Conservation (phyloP, 2,113 vertebrate genomes). For the Notechis scutatus region DNA sequence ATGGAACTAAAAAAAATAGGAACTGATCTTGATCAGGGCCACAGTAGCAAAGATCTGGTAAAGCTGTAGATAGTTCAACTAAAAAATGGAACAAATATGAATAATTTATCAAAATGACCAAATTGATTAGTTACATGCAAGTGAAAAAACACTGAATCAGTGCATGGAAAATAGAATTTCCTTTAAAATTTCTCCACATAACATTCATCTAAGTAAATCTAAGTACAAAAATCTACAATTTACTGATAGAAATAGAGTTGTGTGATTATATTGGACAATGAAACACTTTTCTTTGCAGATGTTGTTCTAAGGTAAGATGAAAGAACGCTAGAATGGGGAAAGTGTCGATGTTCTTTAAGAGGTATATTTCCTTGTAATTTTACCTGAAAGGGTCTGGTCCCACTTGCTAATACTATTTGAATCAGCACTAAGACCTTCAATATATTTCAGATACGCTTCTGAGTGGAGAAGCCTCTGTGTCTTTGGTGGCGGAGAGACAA, state of each 20-base stretch:
- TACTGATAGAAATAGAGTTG: not conserved
- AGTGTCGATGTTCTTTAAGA: not conserved
- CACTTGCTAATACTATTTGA: slow-evolving; percentile 93
- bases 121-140: not conserved
- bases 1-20: not conserved
- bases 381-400: slow-evolving; percentile 96
- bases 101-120: not conserved
- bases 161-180: not conserved
- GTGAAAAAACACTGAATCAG: not conserved
- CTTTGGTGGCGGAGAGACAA: slow-evolving; percentile 93
- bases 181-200: not conserved
- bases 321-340: not conserved
- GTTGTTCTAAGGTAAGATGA: not conserved
- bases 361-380: slow-evolving; percentile 34
- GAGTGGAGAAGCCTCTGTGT: slow-evolving; percentile 95
- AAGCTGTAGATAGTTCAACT: not conserved
- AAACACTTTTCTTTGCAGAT: not conserved
- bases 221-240: not conserved
- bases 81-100: not conserved
- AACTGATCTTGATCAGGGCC: not conserved
- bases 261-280: not conserved
- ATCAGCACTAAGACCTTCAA: slow-evolving; percentile 93
- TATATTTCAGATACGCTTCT: slow-evolving; percentile 95
- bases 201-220: not conserved
- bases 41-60: not conserved